Base-by-base conservation (phyloP, 2,888 invertebrate genomes). In the Callimorpha dominula region DNA sequence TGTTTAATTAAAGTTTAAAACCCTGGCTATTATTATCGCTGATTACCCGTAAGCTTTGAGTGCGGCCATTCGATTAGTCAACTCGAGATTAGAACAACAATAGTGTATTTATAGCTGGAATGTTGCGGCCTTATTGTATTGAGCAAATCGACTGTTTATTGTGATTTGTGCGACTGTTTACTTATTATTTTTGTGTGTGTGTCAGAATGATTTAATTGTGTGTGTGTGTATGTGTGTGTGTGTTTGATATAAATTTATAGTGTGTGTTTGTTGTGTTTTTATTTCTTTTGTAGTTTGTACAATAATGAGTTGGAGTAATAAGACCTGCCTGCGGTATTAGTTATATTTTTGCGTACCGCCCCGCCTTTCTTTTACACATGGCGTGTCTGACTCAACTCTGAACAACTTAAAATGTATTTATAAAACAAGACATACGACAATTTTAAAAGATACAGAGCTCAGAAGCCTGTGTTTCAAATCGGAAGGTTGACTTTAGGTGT, bases 31-130 rank as follows among this genome's bases (percentile, higher is more conserved):
- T 87, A 88, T 87, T 86, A 84, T 78, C 81, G 73, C 87, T 88
- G 87, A 89, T 90, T 89, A 89, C 88, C 81, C 79, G 74, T 79
- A 77, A 80, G 80, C 72, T 80, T 81, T 81, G 81, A 83, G 75
- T 80, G 84, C 82, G 75, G 71, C 81, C 79, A 70, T 85, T 87
- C 90, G 91, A 93, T 94, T 94, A 94, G 94, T 92, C 92, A 90
- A 90, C 90, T 83, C 86, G 78, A 89, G 87, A 92, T 93, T 93
- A 91, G 90, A 92, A 93, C 92, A 93, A 94, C 92, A 93, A 92
- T 93, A 88, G 87, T 71, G 85, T 92, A 93, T 93, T 93, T 90
- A 91, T 89, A 90, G 88, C 84, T 76, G 77, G 80, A 82, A 86
- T 81, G 83, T 81, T 77, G 69, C 68, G 60, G 66, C 62, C 75